These are phyloP conservation scores for Nemurella pictetii DNA, from an alignment of 2,888 invertebrate species.

Conservation along the genomic window DNA sequence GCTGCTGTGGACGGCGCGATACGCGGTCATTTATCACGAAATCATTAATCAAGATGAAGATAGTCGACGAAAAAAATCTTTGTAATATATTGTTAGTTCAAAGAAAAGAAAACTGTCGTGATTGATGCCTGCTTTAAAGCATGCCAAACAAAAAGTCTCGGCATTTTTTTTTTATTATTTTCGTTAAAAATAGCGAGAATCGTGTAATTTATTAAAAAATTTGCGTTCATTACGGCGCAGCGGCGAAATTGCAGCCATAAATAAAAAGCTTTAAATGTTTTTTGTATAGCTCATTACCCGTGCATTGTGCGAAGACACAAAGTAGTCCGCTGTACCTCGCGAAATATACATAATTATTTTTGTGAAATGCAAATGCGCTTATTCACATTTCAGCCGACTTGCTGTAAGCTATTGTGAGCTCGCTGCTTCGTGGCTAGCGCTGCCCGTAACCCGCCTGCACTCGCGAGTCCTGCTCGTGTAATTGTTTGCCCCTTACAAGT, in stretches of 20 bases:
- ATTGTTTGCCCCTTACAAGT: background rate
- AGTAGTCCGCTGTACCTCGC: background rate
- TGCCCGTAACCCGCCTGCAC: too few species aligned
- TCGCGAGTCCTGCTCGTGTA: background rate
- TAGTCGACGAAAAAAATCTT: background rate
- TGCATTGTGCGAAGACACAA: background rate
- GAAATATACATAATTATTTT: background rate
- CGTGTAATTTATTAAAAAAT: background rate
- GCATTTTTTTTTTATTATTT: background rate
- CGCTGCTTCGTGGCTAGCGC: background rate
- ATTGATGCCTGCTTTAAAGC: background rate
- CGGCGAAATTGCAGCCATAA: background rate
- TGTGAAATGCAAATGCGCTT: background rate
- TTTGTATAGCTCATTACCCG: background rate
- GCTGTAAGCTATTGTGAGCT: background rate
- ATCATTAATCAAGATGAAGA: background rate
- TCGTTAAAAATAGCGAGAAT: background rate
- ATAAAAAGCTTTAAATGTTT: background rate
- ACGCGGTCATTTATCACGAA: background rate
- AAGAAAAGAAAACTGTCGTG: background rate
- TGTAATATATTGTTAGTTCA: background rate
- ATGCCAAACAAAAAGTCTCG: background rate
- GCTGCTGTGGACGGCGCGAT: too few species aligned
- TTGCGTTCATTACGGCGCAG: background rate
- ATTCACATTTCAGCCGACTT: background rate